Evolutionary conservation across 2,888 invertebrate species (phyloP), one percentile per base, ranked within the genome.

Genomic region (Exephanes ischioxanthus): DNA sequence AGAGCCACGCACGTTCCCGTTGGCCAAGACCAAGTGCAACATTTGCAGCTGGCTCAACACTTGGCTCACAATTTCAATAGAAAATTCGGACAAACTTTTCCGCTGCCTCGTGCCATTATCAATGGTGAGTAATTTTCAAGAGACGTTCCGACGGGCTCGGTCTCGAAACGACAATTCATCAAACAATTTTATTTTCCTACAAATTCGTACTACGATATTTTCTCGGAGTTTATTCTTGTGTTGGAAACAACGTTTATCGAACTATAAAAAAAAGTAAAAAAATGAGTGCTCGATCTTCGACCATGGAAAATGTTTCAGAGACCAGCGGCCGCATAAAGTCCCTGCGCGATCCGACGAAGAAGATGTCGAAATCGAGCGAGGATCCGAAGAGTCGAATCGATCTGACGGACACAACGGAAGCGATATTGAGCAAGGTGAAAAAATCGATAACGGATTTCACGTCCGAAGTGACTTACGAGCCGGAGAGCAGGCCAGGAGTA

Each of bases 331-430:
- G 97, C 68, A 95, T 99, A 81, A 96, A 96, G 91, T 99, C 98
- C 92, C 95, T 99, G 9, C 95, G 98, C 68, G 97, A 98, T 92
- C 99, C 99, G 0, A 92, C 93, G 0, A 97, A 97, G 92, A 99
- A 99, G 95, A 99, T 99, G 99, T 99, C 99, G 14, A 99, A 99
- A 94, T 99, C 99, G 0, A 98, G 98, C 91, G 92, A 95, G 0
- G 97, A 98, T 94, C 93, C 95, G 0, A 97, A 96, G 91, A 97
- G 97, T 87, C 95, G 98, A 78, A 97, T 99, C 84, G 96, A 97
- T 89, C 94, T 99, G 48, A 96, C 95, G 4, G 99, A 99, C 92
- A 93, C 95, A 9, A 95, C 97, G 0, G 97, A 97, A 61, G 94
- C 94, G 16, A 96, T 98, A 76, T 88, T 94, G 0, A 95, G 95